Evolutionary conservation across 35 echinoderm and acorn worm genomes (phyloP).

Genomic region (Acanthaster planci): DNA sequence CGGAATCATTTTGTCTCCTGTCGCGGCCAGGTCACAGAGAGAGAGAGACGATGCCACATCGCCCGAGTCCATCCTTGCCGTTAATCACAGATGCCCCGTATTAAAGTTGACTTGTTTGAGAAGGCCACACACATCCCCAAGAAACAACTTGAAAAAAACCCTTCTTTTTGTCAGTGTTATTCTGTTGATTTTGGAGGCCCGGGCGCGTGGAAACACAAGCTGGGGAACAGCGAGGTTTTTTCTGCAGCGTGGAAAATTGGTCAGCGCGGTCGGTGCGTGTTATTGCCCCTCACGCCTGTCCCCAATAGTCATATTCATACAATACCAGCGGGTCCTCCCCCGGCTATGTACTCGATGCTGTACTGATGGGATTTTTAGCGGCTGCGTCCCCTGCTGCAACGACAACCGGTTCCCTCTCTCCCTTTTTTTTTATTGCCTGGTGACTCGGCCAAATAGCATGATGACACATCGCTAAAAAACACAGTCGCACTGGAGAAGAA

Average conservation of each 20-base stretch:
- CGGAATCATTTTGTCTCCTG: background rate
- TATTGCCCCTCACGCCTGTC: constrained; percentile 7
- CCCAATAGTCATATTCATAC: constrained; percentile 18
- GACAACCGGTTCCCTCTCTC: background rate
- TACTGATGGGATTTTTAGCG: constrained; percentile 8
- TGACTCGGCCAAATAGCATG: background rate
- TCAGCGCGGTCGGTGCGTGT: background rate
- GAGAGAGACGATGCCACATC: background rate
- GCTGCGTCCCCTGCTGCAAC: background rate
- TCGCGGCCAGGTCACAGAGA: background rate
- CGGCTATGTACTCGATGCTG: background rate
- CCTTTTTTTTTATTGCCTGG: background rate
- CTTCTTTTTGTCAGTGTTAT: constrained; percentile 13
- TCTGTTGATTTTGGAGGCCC: constrained; percentile 12
- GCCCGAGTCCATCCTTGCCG: background rate
- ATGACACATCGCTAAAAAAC: constrained; percentile 12
- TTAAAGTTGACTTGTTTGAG: background rate
- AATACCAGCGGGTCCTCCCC: background rate
- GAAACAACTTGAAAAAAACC: background rate
- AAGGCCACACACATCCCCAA: background rate
- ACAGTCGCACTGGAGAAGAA: no score
- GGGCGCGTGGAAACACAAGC: constrained; percentile 17
- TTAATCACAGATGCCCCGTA: background rate
- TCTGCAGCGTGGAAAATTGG: background rate
- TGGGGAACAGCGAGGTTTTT: background rate